A percentile compares a stretch with the other conserved stretches of the same genome.
These are phyloP conservation scores for Acronicta psi DNA, from an alignment of 2,888 invertebrate species.

Conservation along the genomic window DNA sequence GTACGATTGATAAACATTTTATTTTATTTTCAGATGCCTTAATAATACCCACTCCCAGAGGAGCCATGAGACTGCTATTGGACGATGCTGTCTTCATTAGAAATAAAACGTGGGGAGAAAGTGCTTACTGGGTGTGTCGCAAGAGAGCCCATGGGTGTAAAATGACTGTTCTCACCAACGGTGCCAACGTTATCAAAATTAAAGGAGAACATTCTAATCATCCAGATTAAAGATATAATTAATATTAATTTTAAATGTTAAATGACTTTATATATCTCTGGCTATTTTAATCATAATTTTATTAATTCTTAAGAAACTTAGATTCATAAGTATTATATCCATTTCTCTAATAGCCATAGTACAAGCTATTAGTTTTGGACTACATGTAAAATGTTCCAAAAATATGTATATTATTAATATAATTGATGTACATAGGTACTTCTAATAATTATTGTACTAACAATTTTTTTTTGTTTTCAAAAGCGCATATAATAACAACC, in stretches of 20 bases:
- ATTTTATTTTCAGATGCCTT: constrained; percentile 50
- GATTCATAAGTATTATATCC: not conserved
- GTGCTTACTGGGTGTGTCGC: constrained; percentile 56
- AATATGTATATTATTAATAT: no score
- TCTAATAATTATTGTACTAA: no score
- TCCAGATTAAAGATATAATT: not conserved
- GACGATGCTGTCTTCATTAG: constrained; percentile 44
- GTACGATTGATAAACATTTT: not conserved
- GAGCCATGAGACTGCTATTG: constrained; percentile 46
- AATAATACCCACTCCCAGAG: constrained; percentile 54
- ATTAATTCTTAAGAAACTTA: not conserved
- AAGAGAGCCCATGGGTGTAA: constrained; percentile 50
- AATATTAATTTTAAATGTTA: not conserved
- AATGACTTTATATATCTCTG: not conserved
- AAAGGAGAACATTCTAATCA: constrained; percentile 39
- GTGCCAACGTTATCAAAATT: constrained; percentile 48
- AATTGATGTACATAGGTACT: not conserved
- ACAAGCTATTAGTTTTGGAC: no score
- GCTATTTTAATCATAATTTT: not conserved
- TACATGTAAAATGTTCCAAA: no score
- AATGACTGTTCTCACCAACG: constrained; percentile 56
- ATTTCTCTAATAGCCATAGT: no score
- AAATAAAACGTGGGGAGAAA: constrained; percentile 49
- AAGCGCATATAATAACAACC: constrained; percentile 20
- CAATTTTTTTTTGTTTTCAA: constrained; percentile 16